phyloP scores from a whole-genome alignment of 2,797 vertebrate species.

The Epinephelus malabaricus region DNA sequence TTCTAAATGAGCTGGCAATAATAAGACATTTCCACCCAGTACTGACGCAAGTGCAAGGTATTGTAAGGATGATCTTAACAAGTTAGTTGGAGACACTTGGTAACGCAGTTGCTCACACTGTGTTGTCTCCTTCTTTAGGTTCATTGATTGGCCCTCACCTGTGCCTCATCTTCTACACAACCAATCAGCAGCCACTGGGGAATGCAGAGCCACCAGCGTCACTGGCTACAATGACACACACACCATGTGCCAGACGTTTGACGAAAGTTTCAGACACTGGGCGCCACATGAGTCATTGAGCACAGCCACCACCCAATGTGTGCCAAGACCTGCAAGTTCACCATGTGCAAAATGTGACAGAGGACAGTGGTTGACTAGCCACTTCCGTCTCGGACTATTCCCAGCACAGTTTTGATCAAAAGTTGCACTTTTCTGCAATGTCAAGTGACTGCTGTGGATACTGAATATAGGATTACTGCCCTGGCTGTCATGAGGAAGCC shows the following conservation, averaged over 20 bases:
- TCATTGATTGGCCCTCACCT: constrained; percentile 79
- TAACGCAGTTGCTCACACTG: constrained; percentile 73
- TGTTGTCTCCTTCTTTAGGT: constrained; percentile 61
- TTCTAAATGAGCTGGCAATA: constrained; percentile 75
- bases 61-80: constrained; percentile 75
- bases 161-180: constrained; percentile 72
- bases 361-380: constrained; percentile 81
- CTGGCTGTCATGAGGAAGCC: neutral
- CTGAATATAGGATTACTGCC: constrained; percentile 20
- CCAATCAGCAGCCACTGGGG: constrained; percentile 75
- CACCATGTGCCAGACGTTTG: constrained; percentile 86
- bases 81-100: constrained; percentile 72
- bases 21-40: constrained; percentile 66
- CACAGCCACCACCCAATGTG: constrained; percentile 81
- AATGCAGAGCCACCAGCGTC: constrained; percentile 83
- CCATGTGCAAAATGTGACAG: constrained; percentile 81
- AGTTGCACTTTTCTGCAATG: constrained; percentile 58
- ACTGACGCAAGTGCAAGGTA: constrained; percentile 80
- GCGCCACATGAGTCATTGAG: constrained; percentile 84
- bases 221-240: constrained; percentile 84
- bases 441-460: constrained; percentile 31
- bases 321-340: constrained; percentile 84
- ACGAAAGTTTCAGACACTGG: constrained; percentile 84
- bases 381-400: constrained; percentile 69
- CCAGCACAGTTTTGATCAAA: constrained; percentile 62